Percentiles rank a stretch among this genome's conserved stretches.
Conservation (phyloP, 1,140 invertebrate species). For the Ips nitidus region DNA sequence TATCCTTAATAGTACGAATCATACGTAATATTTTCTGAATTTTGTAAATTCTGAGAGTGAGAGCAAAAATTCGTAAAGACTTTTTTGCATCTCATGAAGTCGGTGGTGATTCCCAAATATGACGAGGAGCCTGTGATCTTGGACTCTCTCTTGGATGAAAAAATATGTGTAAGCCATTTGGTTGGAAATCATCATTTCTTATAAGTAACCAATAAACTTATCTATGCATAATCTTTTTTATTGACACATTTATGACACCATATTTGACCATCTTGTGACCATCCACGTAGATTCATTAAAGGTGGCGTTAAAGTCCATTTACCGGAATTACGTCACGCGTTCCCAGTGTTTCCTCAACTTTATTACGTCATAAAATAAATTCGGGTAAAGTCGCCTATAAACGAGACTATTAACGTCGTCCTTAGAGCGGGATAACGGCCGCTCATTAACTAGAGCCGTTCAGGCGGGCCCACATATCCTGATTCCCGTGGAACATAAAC, state of each 20-base stretch:
- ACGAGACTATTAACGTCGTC: slow-evolving; percentile 28
- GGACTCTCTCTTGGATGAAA: too few relatives aligned
- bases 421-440: slow-evolving; percentile 24
- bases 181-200: too few relatives aligned
- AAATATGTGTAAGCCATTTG: too few relatives aligned
- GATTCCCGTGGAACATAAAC: slow-evolving; percentile 25
- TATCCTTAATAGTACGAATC: too few relatives aligned
- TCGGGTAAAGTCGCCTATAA: slow-evolving; percentile 27
- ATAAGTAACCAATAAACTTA: too few relatives aligned
- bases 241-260: neutral
- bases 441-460: slow-evolving; percentile 20
- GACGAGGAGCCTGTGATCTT: too few relatives aligned
- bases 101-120: too few relatives aligned
- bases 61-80: too few relatives aligned
- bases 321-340: slow-evolving; percentile 24
- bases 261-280: neutral
- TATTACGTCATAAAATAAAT: slow-evolving; percentile 27
- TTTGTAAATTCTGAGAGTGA: too few relatives aligned
- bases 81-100: too few relatives aligned
- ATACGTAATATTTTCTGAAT: too few relatives aligned
- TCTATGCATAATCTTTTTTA: too few relatives aligned
- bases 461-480: slow-evolving; percentile 24
- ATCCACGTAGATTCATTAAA: neutral
- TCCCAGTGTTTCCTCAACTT: slow-evolving; percentile 16
- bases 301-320: slow-evolving; percentile 9